These are phyloP conservation scores for Oncorhynchus masou DNA, from an alignment of 2,113 vertebrate genomes.

Conservation along the genomic window DNA sequence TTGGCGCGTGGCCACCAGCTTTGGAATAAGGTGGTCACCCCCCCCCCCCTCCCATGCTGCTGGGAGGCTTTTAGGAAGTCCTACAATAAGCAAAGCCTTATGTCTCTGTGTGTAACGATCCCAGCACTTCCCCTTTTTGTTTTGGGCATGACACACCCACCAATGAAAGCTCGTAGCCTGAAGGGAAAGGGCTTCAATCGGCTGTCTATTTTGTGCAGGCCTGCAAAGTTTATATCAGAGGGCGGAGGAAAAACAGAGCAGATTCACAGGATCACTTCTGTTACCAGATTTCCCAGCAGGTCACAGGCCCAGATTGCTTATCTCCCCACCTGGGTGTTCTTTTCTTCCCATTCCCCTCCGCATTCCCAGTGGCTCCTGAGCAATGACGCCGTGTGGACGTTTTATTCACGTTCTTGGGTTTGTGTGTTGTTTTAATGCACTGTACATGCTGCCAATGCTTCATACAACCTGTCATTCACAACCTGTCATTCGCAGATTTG, in stretches of 20 bases:
- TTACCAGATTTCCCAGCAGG: slow-evolving; percentile 42
- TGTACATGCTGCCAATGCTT: slow-evolving; percentile 1
- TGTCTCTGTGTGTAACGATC: slow-evolving; percentile 19
- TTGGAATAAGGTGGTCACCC: background rate
- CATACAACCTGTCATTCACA: slow-evolving; percentile 49
- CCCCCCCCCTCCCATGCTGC: background rate
- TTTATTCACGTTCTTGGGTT: slow-evolving; percentile 27
- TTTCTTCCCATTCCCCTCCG: background rate
- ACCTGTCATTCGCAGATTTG: no score
- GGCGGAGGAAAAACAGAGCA: background rate
- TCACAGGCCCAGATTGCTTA: slow-evolving; percentile 29
- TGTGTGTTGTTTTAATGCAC: slow-evolving; percentile 40
- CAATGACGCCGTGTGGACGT: slow-evolving; percentile 2
- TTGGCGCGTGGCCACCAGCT: no score
- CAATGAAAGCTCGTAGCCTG: slow-evolving; percentile 24
- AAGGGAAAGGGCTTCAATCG: slow-evolving; percentile 10
- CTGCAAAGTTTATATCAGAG: slow-evolving; percentile 8
- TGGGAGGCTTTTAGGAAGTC: slow-evolving; percentile 38
- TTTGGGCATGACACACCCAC: slow-evolving; percentile 19
- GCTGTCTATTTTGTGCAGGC: slow-evolving; percentile 24
- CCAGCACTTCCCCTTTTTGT: slow-evolving; percentile 31
- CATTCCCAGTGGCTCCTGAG: slow-evolving; percentile 24
- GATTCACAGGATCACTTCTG: slow-evolving; percentile 34
- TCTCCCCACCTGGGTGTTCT: slow-evolving; percentile 15
- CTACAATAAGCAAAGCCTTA: slow-evolving; percentile 1